Percentiles rank a stretch among this genome's conserved stretches.
Evolutionary conservation across 2,888 invertebrate species (phyloP).

Genomic region (Coelogynopora nodosa): DNA sequence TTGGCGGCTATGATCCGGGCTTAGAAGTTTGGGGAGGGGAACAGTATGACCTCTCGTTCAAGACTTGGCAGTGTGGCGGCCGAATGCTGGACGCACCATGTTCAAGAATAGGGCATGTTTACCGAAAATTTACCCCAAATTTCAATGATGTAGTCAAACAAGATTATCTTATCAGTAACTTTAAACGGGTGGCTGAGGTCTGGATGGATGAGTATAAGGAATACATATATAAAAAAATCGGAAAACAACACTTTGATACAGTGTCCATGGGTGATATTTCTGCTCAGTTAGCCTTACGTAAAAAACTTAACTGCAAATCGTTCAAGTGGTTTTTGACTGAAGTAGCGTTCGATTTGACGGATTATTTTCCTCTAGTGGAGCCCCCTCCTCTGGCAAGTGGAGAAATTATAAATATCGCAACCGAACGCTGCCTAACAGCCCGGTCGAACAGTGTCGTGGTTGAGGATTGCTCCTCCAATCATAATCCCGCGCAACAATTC

Average conservation of each 20-base stretch:
- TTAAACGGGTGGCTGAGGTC: slow-evolving; percentile 78
- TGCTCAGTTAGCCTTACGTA: slow-evolving; percentile 73
- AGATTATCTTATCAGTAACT: slow-evolving; percentile 71
- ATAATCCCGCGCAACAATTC: too few relatives aligned
- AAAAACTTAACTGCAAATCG: slow-evolving; percentile 76
- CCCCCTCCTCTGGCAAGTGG: slow-evolving; percentile 79
- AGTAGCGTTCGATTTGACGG: slow-evolving; percentile 41
- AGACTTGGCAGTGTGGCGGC: slow-evolving; percentile 95
- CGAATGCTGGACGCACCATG: slow-evolving; percentile 85
- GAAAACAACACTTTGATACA: slow-evolving; percentile 71
- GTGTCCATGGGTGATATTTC: slow-evolving; percentile 70
- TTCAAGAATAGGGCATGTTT: slow-evolving; percentile 79
- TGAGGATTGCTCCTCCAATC: too few relatives aligned
- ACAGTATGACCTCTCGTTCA: slow-evolving; percentile 94
- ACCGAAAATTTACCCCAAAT: slow-evolving; percentile 68
- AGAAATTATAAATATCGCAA: too few relatives aligned
- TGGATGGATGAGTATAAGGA: slow-evolving; percentile 98
- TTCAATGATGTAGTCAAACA: slow-evolving; percentile 79
- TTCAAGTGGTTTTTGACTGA: slow-evolving; percentile 85
- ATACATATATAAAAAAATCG: slow-evolving; percentile 75
- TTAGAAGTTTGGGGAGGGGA: slow-evolving; percentile 93
- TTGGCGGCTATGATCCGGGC: slow-evolving; percentile 71
- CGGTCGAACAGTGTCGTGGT: too few relatives aligned
- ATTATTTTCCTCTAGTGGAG: slow-evolving; percentile 67
- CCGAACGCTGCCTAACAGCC: too few relatives aligned